Percentiles rank a stretch among this genome's conserved stretches.
Evolutionary conservation across 2,797 vertebrate species (phyloP).

Genomic region (Danio aesculapii): DNA sequence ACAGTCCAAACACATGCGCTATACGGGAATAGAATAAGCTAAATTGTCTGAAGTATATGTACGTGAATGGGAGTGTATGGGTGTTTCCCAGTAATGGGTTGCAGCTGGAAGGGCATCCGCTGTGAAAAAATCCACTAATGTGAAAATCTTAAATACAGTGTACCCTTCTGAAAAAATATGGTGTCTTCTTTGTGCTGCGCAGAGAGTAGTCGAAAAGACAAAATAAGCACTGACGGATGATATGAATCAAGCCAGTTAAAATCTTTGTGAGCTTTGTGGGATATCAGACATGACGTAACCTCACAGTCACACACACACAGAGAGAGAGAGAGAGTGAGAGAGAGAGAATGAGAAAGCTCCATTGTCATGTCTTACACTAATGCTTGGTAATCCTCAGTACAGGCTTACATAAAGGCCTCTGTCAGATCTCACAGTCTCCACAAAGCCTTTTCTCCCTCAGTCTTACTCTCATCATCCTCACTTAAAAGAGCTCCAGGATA

Average conservation of each 20-base stretch:
- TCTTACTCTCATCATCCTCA: constrained; percentile 48
- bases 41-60: too few species aligned
- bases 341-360: constrained; percentile 68
- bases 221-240: neutral
- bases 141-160: neutral
- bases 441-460: constrained; percentile 46
- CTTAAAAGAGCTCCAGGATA: constrained; percentile 33
- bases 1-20: too few species aligned
- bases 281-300: constrained; percentile 54
- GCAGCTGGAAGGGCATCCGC: too few species aligned
- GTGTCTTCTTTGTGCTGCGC: neutral
- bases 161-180: neutral
- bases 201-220: neutral
- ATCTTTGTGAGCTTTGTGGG: constrained; percentile 7
- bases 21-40: too few species aligned
- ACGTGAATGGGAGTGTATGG: too few species aligned
- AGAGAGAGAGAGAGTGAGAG: neutral
- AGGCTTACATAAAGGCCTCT: constrained; percentile 76
- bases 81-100: too few species aligned
- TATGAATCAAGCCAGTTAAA: constrained; percentile 27
- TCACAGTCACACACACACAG: neutral
- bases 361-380: constrained; percentile 61
- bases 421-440: constrained; percentile 68
- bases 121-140: too few species aligned
- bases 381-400: constrained; percentile 60